Percentiles rank a stretch among this genome's conserved stretches.
Conservation (phyloP, 2,888 invertebrate genomes). For the Augiades crinisus region DNA sequence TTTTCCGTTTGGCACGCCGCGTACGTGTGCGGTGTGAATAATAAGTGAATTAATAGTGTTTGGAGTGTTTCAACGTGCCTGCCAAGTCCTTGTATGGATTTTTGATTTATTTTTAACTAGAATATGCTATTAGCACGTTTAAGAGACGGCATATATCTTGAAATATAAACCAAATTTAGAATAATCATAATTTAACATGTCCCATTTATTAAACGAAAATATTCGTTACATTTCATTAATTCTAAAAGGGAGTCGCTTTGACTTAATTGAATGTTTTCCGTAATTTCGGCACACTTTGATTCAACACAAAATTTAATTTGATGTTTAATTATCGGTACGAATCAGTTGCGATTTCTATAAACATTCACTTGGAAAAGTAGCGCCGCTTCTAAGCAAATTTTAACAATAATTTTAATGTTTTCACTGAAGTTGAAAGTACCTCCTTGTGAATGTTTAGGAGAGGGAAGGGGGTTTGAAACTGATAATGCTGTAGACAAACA, state of each 20-base stretch:
- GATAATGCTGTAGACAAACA: slow-evolving; percentile 1
- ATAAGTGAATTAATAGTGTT: slow-evolving; percentile 65
- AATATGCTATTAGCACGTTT: background rate
- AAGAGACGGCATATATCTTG: background rate
- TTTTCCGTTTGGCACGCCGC: slow-evolving; percentile 71
- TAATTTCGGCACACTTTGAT: background rate
- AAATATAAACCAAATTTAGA: too few species aligned
- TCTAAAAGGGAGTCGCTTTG: too few species aligned
- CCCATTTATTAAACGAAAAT: too few species aligned
- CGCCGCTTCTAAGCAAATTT: slow-evolving; percentile 3
- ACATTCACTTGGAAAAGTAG: background rate
- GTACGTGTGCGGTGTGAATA: slow-evolving; percentile 68
- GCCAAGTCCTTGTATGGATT: slow-evolving; percentile 19
- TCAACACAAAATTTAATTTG: background rate
- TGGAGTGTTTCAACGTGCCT: slow-evolving; percentile 31
- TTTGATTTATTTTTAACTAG: slow-evolving; percentile 18
- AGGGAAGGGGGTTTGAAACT: background rate
- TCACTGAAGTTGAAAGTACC: background rate
- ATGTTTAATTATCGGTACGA: background rate
- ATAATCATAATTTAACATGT: too few species aligned
- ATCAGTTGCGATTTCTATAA: background rate
- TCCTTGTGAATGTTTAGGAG: background rate
- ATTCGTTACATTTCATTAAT: too few species aligned
- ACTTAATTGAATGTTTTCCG: background rate
- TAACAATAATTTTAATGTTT: slow-evolving; percentile 4